Evolutionary conservation across 2,113 vertebrate species (phyloP).

Genomic region (Misgurnus mizolepis): DNA sequence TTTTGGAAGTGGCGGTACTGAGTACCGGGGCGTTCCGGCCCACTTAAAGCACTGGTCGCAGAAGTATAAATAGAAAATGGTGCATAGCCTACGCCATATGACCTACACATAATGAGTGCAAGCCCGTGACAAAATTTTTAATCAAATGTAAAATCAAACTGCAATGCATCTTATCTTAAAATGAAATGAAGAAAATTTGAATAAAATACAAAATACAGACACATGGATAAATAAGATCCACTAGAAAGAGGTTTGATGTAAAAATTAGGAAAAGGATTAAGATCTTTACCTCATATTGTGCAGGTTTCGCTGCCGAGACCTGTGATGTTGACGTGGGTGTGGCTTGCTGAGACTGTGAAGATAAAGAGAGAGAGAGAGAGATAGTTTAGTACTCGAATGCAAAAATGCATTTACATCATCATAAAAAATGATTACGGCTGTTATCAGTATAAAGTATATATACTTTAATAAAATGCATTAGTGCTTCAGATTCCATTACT

Average conservation of each 20-base stretch:
- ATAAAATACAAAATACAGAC: too few species aligned
- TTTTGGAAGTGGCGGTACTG: too few species aligned
- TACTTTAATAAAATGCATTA: neutral
- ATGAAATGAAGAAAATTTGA: too few species aligned
- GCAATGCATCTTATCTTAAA: too few species aligned
- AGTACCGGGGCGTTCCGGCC: too few species aligned
- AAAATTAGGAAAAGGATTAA: neutral
- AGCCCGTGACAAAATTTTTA: too few species aligned
- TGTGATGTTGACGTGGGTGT: slow-evolving; percentile 65
- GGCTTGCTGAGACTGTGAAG: slow-evolving; percentile 67
- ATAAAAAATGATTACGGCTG: neutral
- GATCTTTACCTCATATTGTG: slow-evolving; percentile 71
- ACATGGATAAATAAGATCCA: neutral
- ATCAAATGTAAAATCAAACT: too few species aligned
- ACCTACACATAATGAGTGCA: too few species aligned
- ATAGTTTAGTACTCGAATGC: neutral
- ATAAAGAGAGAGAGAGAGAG: slow-evolving; percentile 30
- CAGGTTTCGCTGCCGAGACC: slow-evolving; percentile 65
- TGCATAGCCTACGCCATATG: too few species aligned
- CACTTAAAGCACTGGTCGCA: too few species aligned
- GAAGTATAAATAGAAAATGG: too few species aligned
- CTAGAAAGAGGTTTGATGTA: neutral
- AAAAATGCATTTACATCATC: neutral
- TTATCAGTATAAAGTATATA: neutral
- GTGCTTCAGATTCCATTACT: neutral